Evolutionary conservation across 2,797 vertebrate genomes (phyloP), one percentile per base, ranked within the genome.

Genomic region (Enteromius treurensis): DNA sequence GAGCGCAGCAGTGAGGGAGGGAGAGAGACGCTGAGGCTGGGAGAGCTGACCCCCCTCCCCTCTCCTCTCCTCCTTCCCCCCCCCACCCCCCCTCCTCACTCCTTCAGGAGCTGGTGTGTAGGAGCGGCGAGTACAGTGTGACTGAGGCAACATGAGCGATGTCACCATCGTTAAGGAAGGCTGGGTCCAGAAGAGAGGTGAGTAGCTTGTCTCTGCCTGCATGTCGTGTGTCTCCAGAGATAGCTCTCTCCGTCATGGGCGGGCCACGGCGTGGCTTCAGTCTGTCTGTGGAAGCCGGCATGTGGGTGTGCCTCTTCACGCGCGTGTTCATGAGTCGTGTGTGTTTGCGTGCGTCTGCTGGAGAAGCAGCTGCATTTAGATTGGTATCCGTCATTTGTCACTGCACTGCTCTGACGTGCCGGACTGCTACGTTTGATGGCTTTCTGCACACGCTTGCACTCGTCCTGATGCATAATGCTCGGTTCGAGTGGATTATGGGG

Each of bases 121-220:
- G 93, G 93, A 94, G 94, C 93, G 93, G 93, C 93, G 92, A 94
- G 95, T 96, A 95, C 94, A 92, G 93, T 92, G 96, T 95, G 96
- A 95, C 80, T 60, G 84, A 96, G 96, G 95, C 97, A 98, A 94
- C 97, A 99, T 99, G 97, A 98, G 96, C 95, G 97, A 99, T 98
- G 97, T 98, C 94, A 98, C 97, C 95, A 96, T 99, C 94, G 97
- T 99, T 94, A 99, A 97, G 94, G 97, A 99, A 97, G 97, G 97
- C 91, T 99, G 97, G 97, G 97, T 99, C 91, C 97, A 99, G 94
- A 99, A 99, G 96, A 97, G 97, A 94, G 97, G 97, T 99, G 92
- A 97, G 97, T 95, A 92, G 85, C 88, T 80, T 51, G 60, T 84
- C 82, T 79, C 87, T 88, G 88, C 89, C 88, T 82, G 85, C 87